These are phyloP conservation scores for Drosophila maculinotata DNA, from an alignment of 2,888 invertebrate species.

Conservation along the genomic window DNA sequence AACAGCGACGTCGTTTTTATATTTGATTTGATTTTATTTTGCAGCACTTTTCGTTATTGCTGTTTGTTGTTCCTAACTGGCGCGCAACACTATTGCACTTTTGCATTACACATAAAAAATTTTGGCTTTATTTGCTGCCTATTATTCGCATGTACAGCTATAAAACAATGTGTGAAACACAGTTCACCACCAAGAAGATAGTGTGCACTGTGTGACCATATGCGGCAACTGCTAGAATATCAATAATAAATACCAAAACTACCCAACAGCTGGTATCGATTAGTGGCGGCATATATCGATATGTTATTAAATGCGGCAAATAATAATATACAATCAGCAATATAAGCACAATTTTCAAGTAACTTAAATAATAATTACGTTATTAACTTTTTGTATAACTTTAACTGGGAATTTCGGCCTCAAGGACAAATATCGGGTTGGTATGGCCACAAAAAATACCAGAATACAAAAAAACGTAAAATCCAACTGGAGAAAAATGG, in stretches of 20 bases:
- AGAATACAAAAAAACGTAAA: slow-evolving; percentile 44
- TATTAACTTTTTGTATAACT: too few species aligned
- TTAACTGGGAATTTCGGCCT: too few species aligned
- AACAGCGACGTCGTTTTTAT: slow-evolving; percentile 52
- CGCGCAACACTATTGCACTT: slow-evolving; percentile 57
- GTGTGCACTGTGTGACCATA: slow-evolving; percentile 47
- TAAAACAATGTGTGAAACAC: slow-evolving; percentile 61
- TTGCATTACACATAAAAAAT: slow-evolving; percentile 43
- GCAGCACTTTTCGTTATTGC: slow-evolving; percentile 19
- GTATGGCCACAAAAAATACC: slow-evolving; percentile 40
- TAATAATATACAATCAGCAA: neutral
- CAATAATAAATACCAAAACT: slow-evolving; percentile 18
- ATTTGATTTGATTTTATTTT: slow-evolving; percentile 27
- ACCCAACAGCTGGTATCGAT: slow-evolving; percentile 26
- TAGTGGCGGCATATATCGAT: slow-evolving; percentile 36
- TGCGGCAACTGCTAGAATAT: neutral
- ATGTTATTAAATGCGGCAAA: neutral
- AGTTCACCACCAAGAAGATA: slow-evolving; percentile 59
- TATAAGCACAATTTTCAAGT: neutral
- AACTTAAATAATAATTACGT: neutral
- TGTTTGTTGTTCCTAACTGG: slow-evolving; percentile 31
- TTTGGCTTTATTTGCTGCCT: slow-evolving; percentile 46
- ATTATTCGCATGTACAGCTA: slow-evolving; percentile 58
- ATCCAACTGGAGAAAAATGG: slow-evolving; percentile 23
- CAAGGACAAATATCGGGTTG: slow-evolving; percentile 31